A percentile compares a stretch with the other conserved stretches of the same genome.
These are phyloP conservation scores for Tillus elongatus DNA, from an alignment of 2,888 invertebrate genomes.

Conservation along the genomic window DNA sequence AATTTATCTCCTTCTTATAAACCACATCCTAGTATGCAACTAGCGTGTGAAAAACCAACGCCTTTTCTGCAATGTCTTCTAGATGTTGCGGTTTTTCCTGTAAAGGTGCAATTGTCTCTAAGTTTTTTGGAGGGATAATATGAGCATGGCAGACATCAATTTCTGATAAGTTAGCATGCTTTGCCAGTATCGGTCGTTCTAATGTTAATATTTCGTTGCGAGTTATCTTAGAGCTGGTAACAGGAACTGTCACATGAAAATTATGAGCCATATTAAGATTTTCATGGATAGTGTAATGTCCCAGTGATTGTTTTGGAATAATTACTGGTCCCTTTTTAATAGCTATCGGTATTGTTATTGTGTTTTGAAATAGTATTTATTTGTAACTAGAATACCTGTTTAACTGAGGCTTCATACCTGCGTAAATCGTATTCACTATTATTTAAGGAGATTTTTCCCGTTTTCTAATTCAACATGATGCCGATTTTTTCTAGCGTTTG, in stretches of 20 bases:
- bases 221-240: neutral
- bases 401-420: neutral
- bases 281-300: neutral
- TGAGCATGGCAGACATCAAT: conserved; percentile 1
- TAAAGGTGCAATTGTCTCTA: neutral
- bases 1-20: neutral
- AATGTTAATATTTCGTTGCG: neutral
- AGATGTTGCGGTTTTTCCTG: neutral
- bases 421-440: neutral
- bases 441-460: neutral
- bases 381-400: neutral
- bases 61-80: neutral
- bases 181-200: neutral
- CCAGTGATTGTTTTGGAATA: neutral
- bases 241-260: neutral
- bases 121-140: neutral
- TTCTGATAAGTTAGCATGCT: neutral
- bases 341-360: neutral
- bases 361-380: neutral
- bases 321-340: neutral
- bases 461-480: neutral
- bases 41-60: neutral
- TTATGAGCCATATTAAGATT: neutral
- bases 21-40: neutral
- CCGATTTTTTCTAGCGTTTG: neutral